phyloP scores from a whole-genome alignment of 2,797 vertebrate genomes.

The Danio choprae region DNA sequence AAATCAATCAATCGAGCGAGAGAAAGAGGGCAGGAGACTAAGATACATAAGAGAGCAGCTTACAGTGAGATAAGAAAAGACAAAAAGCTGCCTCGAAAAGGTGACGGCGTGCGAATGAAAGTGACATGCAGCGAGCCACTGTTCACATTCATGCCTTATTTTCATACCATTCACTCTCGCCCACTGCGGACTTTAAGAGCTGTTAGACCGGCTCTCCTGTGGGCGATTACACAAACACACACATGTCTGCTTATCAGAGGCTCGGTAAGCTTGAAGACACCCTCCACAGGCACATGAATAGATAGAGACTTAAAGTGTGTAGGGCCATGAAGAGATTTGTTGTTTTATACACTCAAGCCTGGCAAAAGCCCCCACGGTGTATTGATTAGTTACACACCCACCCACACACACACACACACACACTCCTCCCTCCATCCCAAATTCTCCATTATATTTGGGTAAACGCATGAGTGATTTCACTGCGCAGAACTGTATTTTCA shows the following conservation, averaged over 20 bases:
- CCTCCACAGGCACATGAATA: conserved; percentile 56
- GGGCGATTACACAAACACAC: conserved; percentile 58
- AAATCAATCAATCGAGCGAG: background rate
- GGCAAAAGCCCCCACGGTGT: conserved; percentile 45
- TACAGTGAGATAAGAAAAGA: conserved; percentile 35
- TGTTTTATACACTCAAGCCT: conserved; percentile 49
- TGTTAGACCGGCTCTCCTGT: conserved; percentile 48
- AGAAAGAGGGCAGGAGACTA: background rate
- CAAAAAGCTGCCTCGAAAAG: conserved; percentile 32
- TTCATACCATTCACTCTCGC: conserved; percentile 53
- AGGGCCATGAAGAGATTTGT: conserved; percentile 55
- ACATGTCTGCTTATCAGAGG: conserved; percentile 59
- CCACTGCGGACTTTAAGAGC: conserved; percentile 56
- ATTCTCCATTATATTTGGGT: conserved; percentile 62
- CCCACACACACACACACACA: conserved; percentile 42
- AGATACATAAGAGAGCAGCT: background rate
- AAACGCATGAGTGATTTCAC: conserved; percentile 32
- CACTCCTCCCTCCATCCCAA: conserved; percentile 64
- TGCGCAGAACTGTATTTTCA: conserved; percentile 26
- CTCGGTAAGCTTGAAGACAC: conserved; percentile 47
- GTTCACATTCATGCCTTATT: conserved; percentile 51
- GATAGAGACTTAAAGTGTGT: conserved; percentile 56
- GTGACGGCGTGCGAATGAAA: conserved; percentile 21
- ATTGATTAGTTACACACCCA: conserved; percentile 58
- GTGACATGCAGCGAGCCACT: conserved; percentile 38